Evolutionary conservation across 2,113 vertebrate genomes (phyloP), one percentile per base, ranked within the genome.

Genomic region (Amazona guildingii): DNA sequence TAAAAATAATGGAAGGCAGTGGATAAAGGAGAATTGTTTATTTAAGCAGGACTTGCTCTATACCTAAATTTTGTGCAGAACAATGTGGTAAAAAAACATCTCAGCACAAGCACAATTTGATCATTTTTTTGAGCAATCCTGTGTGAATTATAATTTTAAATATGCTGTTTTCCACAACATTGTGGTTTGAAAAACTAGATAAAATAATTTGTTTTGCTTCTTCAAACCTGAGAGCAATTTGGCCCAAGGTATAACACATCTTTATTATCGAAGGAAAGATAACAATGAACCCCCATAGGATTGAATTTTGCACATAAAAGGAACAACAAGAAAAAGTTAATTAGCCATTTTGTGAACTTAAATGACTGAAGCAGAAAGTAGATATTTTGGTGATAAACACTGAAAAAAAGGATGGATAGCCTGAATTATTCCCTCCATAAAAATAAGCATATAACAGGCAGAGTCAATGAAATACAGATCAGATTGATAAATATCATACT

Each of bases 1-100:
- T 6, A 43, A 59, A 23, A 70, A 70, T 54, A 68, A 39, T 17
- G 0, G 0, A 75, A 63, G 11, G 5, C 3, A 46, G 4, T 2
- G 13, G 15, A 62, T 18, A 59, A 72, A 59, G 10, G 3, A 44
- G 4, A 20, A 4, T 2, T 48, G 3, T 19, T 73, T 61, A 14
- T 41, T 74, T 41, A 80, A 66, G 11, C 2, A 70, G 13, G 5
- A 37, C 8, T 3, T 49, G 66, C 25, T 74, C 5, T 37, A n/a
- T 39, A 37, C 2, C 5, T 63, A 35, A 31, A 29, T 49, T 84
- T 83, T 69, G 5, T 59, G 6, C 16, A 74, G 20, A 70, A 57
- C 6, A 48, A 31, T 25, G 3, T 39, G 17, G 59, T 63, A 37
- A 55, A 67, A 24, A 0, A 5, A 1, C 13, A 70, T 13, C 5